These are phyloP conservation scores for Diarsia dahlii DNA, from an alignment of 2,888 invertebrate species.

Conservation along the genomic window DNA sequence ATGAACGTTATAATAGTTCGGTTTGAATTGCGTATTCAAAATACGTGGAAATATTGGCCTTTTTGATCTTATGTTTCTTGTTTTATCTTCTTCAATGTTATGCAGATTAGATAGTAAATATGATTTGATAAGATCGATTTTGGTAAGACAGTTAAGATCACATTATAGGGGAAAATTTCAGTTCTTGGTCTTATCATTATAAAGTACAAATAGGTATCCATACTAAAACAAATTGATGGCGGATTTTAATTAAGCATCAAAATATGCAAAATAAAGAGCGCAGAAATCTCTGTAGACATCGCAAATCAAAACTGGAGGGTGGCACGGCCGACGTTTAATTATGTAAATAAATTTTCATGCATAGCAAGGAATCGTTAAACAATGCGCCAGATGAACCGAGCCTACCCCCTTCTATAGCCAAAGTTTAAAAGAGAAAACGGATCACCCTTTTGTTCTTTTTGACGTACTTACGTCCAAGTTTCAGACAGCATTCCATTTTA, in stretches of 20 bases:
- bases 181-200: slow-evolving; percentile 25
- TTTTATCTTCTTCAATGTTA: slow-evolving; percentile 35
- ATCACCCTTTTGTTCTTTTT: slow-evolving; percentile 78
- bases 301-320: slow-evolving; percentile 85
- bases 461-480: slow-evolving; percentile 65
- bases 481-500: slow-evolving; percentile 40
- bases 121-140: slow-evolving; percentile 35
- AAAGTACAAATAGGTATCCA: slow-evolving; percentile 21
- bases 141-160: background rate
- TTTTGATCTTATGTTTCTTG: slow-evolving; percentile 25
- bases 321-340: slow-evolving; percentile 85
- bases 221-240: slow-evolving; percentile 27
- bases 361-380: slow-evolving; percentile 86
- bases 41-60: background rate
- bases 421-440: slow-evolving; percentile 85
- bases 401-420: slow-evolving; percentile 81
- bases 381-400: slow-evolving; percentile 84
- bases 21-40: background rate
- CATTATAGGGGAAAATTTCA: background rate
- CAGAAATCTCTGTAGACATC: slow-evolving; percentile 85
- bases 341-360: slow-evolving; percentile 89
- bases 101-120: slow-evolving; percentile 58
- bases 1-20: background rate
- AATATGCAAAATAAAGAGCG: slow-evolving; percentile 85
- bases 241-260: slow-evolving; percentile 80